Conservation (phyloP, 1,140 invertebrate species). For the Caenorhabditis briggsae region DNA sequence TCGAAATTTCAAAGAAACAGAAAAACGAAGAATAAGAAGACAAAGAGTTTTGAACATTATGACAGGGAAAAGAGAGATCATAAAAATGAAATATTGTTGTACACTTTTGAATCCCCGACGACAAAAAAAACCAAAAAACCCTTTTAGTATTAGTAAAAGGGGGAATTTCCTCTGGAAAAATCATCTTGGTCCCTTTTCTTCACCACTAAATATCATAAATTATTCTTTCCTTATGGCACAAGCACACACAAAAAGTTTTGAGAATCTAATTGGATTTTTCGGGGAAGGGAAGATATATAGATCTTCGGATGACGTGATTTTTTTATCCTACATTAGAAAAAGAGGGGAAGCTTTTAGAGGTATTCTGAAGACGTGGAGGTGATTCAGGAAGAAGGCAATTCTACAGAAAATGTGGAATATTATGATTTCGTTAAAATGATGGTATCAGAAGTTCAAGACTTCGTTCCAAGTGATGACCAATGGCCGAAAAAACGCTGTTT, state of each 20-base stretch:
- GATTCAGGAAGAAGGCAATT: too few species aligned
- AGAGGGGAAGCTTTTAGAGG: too few species aligned
- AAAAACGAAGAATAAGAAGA: slow-evolving; percentile 8
- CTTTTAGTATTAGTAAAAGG: not conserved
- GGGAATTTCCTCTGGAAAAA: not conserved
- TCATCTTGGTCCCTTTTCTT: not conserved
- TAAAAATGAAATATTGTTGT: slow-evolving; percentile 35
- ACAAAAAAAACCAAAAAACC: not conserved
- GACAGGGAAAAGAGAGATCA: not conserved
- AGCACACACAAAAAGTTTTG: not conserved
- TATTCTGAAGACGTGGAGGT: too few species aligned
- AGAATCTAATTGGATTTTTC: not conserved
- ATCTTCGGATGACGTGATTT: too few species aligned
- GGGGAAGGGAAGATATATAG: too few species aligned
- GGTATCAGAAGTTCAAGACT: too few species aligned
- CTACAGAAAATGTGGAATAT: too few species aligned
- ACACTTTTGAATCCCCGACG: not conserved
- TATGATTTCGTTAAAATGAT: too few species aligned
- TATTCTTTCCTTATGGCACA: not conserved
- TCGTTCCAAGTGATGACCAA: too few species aligned
- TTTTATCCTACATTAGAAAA: too few species aligned
- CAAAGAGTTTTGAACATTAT: slow-evolving; percentile 21
- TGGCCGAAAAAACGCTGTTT: too few species aligned
- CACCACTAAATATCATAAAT: not conserved
- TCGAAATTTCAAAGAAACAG: not conserved